Conservation (phyloP, 2,797 vertebrate species). For the Myotis daubentonii region DNA sequence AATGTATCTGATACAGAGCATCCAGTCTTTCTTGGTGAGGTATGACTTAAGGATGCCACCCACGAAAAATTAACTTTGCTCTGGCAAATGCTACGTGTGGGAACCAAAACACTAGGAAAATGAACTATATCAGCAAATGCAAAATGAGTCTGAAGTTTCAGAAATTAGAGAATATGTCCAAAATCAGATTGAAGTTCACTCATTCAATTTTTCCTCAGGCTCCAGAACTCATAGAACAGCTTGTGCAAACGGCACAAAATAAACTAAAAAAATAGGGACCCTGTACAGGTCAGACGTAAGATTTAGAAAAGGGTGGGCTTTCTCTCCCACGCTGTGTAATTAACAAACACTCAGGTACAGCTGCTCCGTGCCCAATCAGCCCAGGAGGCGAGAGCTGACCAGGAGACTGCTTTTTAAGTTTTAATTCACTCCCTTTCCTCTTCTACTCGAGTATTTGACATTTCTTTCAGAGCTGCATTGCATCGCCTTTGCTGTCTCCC, state of each 20-base stretch:
- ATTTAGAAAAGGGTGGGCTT: neutral
- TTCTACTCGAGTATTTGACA: neutral
- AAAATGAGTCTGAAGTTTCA: slow-evolving; percentile 51
- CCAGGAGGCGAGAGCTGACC: neutral
- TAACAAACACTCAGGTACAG: neutral
- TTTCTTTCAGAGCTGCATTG: neutral
- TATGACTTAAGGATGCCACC: neutral
- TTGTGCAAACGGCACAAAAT: neutral
- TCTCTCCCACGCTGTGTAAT: neutral
- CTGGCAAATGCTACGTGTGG: neutral
- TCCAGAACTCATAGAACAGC: neutral
- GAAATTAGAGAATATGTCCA: slow-evolving; percentile 23
- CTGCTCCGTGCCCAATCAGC: fast-evolving
- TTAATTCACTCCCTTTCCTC: neutral
- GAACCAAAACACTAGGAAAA: slow-evolving; percentile 35
- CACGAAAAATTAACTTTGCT: slow-evolving; percentile 36
- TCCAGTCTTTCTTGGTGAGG: neutral
- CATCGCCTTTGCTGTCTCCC: neutral
- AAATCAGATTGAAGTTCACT: neutral
- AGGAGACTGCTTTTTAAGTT: neutral
- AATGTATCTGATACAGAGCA: neutral
- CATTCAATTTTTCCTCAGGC: neutral
- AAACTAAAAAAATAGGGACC: neutral
- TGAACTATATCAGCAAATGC: slow-evolving; percentile 39
- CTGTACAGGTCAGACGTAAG: neutral